These are phyloP conservation scores for Grammatotria lemairii DNA, from an alignment of 2,113 vertebrate genomes.

Conservation along the genomic window DNA sequence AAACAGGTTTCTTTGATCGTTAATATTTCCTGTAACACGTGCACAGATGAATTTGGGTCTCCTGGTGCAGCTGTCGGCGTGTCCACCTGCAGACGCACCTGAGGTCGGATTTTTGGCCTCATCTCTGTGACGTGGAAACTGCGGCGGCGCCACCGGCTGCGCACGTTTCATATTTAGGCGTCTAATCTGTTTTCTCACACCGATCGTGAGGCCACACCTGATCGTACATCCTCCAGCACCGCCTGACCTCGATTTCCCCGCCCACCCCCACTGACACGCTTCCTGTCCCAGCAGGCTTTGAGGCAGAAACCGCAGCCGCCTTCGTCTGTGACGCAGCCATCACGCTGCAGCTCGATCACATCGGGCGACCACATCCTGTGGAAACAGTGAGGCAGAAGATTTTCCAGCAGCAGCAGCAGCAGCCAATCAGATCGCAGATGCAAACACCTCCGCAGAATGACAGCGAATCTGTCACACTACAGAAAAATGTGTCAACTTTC, in stretches of 20 bases:
- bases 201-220: conserved; percentile 31
- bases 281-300: conserved; percentile 53
- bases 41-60: not conserved
- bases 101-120: not conserved
- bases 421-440: conserved; percentile 21
- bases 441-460: not conserved
- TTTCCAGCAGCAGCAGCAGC: conserved; percentile 25
- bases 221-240: not conserved
- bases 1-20: not conserved
- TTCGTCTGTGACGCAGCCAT: conserved; percentile 47
- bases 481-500: not conserved
- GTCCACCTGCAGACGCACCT: not conserved
- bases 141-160: not conserved
- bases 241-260: not conserved
- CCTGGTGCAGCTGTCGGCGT: not conserved
- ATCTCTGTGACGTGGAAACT: not conserved
- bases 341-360: conserved; percentile 42
- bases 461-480: not conserved
- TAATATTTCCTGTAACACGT: not conserved
- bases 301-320: conserved; percentile 31
- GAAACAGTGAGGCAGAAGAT: conserved; percentile 41
- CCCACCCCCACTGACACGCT: conserved; percentile 7
- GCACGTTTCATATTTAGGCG: not conserved
- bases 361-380: conserved; percentile 65
- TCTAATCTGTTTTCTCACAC: not conserved